Conservation (phyloP, 2,888 invertebrate genomes). For the Mythimna loreyi region DNA sequence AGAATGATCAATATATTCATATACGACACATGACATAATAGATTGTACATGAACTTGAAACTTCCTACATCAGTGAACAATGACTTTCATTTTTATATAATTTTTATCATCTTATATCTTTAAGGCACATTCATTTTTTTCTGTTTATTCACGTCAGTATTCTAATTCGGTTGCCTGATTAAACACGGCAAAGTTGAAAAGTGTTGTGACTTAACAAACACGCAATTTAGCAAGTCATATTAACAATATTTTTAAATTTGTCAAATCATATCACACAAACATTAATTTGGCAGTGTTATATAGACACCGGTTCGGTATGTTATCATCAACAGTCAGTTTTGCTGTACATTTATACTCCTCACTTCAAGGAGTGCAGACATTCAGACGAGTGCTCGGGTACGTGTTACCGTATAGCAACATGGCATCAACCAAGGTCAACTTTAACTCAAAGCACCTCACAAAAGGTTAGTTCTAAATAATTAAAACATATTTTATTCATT, state of each 20-base stretch:
- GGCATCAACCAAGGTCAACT: conserved; percentile 76
- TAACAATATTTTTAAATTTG: conserved; percentile 7
- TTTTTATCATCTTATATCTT: conserved; percentile 30
- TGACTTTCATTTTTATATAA: conserved; percentile 28
- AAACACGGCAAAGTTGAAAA: conserved; percentile 10
- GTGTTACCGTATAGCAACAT: conserved; percentile 75
- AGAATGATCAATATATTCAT: conserved; percentile 6
- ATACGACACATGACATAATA: not conserved
- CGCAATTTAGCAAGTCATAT: not conserved
- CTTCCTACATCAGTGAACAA: conserved; percentile 10
- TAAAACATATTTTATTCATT: not conserved
- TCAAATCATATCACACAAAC: conserved; percentile 16
- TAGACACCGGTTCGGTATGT: conserved; percentile 20
- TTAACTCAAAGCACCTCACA: conserved; percentile 82
- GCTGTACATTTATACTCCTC: conserved; percentile 66
- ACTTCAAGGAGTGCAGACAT: conserved; percentile 66
- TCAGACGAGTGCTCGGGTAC: conserved; percentile 75
- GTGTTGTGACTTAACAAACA: conserved; percentile 2
- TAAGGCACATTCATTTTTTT: conserved; percentile 10
- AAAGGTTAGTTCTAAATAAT: conserved; percentile 76
- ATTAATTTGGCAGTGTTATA: conserved; percentile 7
- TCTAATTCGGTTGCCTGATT: conserved; percentile 11
- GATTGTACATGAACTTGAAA: not conserved
- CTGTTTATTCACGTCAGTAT: conserved; percentile 25
- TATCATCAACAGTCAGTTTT: conserved; percentile 54